phyloP scores from a whole-genome alignment of 2,888 invertebrate genomes.

The Acronicta psi region DNA sequence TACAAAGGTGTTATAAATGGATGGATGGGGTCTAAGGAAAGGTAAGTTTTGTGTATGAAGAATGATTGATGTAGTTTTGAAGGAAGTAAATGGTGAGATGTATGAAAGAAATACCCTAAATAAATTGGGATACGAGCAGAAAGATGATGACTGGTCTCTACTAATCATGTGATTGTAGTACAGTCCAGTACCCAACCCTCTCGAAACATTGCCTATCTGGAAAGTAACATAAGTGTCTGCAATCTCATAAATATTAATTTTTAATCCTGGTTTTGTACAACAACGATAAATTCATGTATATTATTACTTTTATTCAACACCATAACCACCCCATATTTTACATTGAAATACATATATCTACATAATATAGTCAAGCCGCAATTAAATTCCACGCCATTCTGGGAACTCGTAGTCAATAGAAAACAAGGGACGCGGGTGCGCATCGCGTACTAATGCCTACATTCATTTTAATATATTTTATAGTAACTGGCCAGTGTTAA shows the following conservation, averaged over 20 bases:
- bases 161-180: no score
- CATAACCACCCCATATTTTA: constrained; percentile 42
- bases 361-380: constrained; percentile 17
- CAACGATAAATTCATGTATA: constrained; percentile 21
- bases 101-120: no score
- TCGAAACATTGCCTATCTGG: constrained; percentile 9
- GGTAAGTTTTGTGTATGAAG: no score
- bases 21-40: no score
- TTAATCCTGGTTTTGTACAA: constrained; percentile 20
- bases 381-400: constrained; percentile 42
- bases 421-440: constrained; percentile 27
- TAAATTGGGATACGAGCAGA: no score
- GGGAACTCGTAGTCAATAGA: constrained; percentile 47
- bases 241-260: constrained; percentile 32
- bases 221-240: constrained; percentile 5
- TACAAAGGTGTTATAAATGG: no score
- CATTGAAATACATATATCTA: constrained; percentile 27
- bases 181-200: neutral
- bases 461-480: constrained; percentile 47
- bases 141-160: no score
- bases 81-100: no score
- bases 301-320: constrained; percentile 39
- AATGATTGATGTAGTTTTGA: no score
- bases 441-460: constrained; percentile 37
- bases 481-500: constrained; percentile 32